Evolutionary conservation across 2,888 invertebrate species (phyloP).

Genomic region (Pteria penguin): DNA sequence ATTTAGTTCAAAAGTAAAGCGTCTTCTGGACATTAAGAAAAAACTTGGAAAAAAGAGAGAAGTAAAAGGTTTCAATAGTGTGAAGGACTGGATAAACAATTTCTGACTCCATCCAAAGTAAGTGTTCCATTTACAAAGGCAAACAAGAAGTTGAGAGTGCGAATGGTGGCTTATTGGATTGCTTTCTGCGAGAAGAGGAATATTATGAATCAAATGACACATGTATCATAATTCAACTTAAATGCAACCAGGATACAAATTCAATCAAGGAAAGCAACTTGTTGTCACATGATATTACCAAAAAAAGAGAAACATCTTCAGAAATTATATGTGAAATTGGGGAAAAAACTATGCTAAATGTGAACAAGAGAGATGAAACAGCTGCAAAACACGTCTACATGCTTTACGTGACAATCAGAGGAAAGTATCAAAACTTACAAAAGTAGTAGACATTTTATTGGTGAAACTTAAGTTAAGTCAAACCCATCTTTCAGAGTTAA

Average conservation of each 20-base stretch:
- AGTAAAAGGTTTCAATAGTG: background rate
- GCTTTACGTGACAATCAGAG: background rate
- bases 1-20: background rate
- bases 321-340: background rate
- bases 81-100: background rate
- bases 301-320: background rate
- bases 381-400: background rate
- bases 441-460: background rate
- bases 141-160: background rate
- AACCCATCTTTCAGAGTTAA: background rate
- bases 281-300: background rate
- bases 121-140: background rate
- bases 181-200: background rate
- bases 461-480: background rate
- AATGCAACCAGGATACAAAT: background rate
- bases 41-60: background rate
- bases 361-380: slow-evolving; percentile 10
- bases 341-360: background rate
- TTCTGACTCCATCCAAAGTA: background rate
- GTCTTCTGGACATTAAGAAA: background rate
- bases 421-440: background rate
- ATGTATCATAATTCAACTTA: background rate
- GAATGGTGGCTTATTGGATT: background rate
- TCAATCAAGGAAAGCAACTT: background rate
- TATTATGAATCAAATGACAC: background rate